Evolutionary conservation across 2,113 vertebrate species (phyloP).

Genomic region (Misgurnus anguillicaudatus): DNA sequence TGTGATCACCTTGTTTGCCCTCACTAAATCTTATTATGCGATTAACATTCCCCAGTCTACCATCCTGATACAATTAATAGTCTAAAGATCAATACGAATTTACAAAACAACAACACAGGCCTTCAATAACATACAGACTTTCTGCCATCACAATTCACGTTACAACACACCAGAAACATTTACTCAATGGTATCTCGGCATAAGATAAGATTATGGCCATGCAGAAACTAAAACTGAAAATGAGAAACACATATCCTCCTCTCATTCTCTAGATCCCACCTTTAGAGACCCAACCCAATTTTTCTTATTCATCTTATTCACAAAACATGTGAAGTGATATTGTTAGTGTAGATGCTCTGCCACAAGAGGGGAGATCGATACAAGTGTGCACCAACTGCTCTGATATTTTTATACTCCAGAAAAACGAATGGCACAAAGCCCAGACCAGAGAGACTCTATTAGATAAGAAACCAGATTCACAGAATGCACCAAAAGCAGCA

Average conservation of each 20-base stretch:
- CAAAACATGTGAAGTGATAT: background rate
- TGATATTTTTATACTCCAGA: constrained; percentile 23
- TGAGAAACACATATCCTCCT: too few species aligned
- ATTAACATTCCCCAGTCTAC: constrained; percentile 4
- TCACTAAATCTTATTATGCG: constrained; percentile 8
- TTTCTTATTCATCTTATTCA: constrained; percentile 3
- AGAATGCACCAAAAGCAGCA: background rate
- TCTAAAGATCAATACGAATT: constrained; percentile 32
- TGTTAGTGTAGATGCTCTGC: background rate
- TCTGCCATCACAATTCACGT: constrained; percentile 20
- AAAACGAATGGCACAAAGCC: constrained; percentile 21
- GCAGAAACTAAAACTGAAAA: background rate
- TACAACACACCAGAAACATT: background rate
- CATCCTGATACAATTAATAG: constrained; percentile 19
- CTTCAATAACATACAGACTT: background rate
- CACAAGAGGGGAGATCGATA: background rate
- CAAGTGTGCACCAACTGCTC: background rate
- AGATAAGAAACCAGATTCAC: background rate
- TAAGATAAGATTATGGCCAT: background rate
- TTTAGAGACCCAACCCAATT: background rate
- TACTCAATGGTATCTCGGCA: background rate
- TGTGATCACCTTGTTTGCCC: background rate
- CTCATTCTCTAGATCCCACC: too few species aligned
- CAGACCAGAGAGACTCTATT: background rate
- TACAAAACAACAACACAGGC: constrained; percentile 9